Evolutionary conservation across 1,140 invertebrate species (phyloP), one percentile per base, ranked within the genome.

Genomic region (Rhagoletis zephyria): DNA sequence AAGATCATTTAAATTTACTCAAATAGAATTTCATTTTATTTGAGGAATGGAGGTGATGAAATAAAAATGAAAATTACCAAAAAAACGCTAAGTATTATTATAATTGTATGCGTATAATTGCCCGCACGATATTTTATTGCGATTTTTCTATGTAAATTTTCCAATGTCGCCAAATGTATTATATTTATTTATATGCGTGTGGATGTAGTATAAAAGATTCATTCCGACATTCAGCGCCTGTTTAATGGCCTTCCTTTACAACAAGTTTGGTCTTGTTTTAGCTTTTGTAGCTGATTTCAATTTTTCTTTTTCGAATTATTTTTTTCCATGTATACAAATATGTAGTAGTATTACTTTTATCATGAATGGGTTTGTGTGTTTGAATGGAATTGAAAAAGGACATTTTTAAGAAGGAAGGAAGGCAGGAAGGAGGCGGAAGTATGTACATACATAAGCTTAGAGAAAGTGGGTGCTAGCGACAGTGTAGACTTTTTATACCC

Each of bases 81-180:
- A 48, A 16, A 16, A 48, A 74, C 67, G 2, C 67, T 59, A 85
- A 61, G 2, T 12, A 85, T 91, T 91, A 91, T 91, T 90, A 91
- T 91, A 91, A 91, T 91, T 91, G 91, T 91, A 91, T 90, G 91
- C 90, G 87, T 91, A 90, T 91, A 91, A 91, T 91, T 91, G 91
- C 89, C 91, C 90, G 40, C 88, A 90, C 91, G 90, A 89, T 86
- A 64, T 86, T 77, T 86, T 86, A 61, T 61, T 64, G n/a, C 14
- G 0, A 59, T 45, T 63, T n/a, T 45, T 10, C 61, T 64, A 40
- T 30, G 30, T 30, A 30, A 30, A 30, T 30, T 60, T 60, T 30
- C 19, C 30, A 30, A 67, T 74, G 67, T 42, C 60, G 45, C 16
- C 5, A n/a, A 61, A 6, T 64, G 6, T n/a, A 30, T 30, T 30